phyloP scores from a whole-genome alignment of 2,888 invertebrate species.

The Lochmaea crataegi region DNA sequence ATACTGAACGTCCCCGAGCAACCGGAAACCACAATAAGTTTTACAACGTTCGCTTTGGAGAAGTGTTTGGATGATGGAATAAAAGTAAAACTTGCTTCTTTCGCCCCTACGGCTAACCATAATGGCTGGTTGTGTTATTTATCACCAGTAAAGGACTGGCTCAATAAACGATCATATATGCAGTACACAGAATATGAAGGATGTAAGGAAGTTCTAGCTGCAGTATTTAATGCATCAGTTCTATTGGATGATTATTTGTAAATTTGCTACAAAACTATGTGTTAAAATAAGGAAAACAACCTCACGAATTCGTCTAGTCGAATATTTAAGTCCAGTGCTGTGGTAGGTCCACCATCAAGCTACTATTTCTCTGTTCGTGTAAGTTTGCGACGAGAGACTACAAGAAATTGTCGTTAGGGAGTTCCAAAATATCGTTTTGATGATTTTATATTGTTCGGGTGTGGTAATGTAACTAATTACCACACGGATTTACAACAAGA shows the following conservation, averaged over 20 bases:
- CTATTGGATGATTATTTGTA: too few relatives aligned
- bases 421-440: slow-evolving; percentile 37
- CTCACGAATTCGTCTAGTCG: too few relatives aligned
- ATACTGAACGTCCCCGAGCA: slow-evolving; percentile 35
- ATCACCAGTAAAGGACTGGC: background rate
- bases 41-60: slow-evolving; percentile 36
- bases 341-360: background rate
- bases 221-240: too few relatives aligned
- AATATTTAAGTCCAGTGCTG: background rate
- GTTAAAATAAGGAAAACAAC: too few relatives aligned
- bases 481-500: background rate
- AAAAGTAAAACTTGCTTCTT: slow-evolving; percentile 27
- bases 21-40: slow-evolving; percentile 46
- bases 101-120: slow-evolving; percentile 12
- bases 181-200: too few relatives aligned
- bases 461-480: slow-evolving; percentile 21
- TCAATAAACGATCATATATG: background rate
- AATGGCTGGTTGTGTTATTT: slow-evolving; percentile 37
- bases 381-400: slow-evolving; percentile 4
- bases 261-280: too few relatives aligned
- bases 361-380: background rate
- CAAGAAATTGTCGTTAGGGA: slow-evolving; percentile 39
- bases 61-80: slow-evolving; percentile 35
- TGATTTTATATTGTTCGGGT: slow-evolving; percentile 37
- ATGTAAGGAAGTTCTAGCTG: too few relatives aligned